phyloP scores from a whole-genome alignment of 2,888 invertebrate species.

The Drosophila nr. fundita region DNA sequence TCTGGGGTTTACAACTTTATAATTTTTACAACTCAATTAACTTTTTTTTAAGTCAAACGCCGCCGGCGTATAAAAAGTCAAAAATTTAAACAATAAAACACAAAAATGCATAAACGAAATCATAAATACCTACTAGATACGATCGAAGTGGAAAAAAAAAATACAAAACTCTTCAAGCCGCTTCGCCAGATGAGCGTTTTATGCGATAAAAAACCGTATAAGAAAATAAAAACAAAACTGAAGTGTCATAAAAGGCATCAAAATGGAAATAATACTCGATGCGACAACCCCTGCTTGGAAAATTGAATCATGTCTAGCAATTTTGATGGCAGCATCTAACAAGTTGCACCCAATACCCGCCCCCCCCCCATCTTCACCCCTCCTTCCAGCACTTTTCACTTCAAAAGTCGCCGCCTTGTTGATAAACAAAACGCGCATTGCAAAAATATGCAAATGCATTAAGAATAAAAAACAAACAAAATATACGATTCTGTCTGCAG shows the following conservation, averaged over 20 bases:
- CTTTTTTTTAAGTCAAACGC: constrained; percentile 65
- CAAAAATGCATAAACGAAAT: constrained; percentile 77
- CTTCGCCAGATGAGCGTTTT: constrained; percentile 60
- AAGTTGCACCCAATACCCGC: constrained; percentile 38
- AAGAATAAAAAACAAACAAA: not conserved
- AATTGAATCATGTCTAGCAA: constrained; percentile 67
- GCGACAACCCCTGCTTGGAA: constrained; percentile 32
- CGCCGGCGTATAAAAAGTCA: constrained; percentile 46
- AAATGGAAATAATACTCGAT: constrained; percentile 67
- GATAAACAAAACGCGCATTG: constrained; percentile 59
- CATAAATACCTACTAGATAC: constrained; percentile 74
- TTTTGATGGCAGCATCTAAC: constrained; percentile 69
- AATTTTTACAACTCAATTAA: constrained; percentile 80
- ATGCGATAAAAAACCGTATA: constrained; percentile 37
- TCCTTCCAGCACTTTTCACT: constrained; percentile 28
- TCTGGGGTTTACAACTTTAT: constrained; percentile 67
- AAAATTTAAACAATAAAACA: constrained; percentile 70
- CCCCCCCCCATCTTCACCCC: not conserved
- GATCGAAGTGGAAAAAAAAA: constrained; percentile 19
- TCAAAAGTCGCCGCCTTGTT: constrained; percentile 61
- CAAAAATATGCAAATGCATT: constrained; percentile 44
- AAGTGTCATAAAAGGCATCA: constrained; percentile 78
- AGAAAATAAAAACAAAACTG: constrained; percentile 53
- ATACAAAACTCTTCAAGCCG: constrained; percentile 31
- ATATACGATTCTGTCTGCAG: not conserved